These are phyloP conservation scores for Labeo calbasu DNA, from an alignment of 2,797 vertebrate genomes.

Conservation along the genomic window DNA sequence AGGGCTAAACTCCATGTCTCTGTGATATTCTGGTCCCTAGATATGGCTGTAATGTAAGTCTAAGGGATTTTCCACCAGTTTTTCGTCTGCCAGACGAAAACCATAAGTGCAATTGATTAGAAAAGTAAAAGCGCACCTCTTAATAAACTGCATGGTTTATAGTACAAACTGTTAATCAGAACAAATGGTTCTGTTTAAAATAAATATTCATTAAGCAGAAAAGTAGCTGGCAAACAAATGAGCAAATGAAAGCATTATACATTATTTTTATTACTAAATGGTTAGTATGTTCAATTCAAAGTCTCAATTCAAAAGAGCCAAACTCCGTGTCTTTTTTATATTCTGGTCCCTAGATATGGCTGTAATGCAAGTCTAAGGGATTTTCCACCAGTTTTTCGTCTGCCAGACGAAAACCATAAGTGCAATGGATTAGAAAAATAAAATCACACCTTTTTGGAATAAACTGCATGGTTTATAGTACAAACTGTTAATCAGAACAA, in stretches of 20 bases:
- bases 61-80: not conserved
- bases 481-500: not conserved
- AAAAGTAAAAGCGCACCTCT: not conserved
- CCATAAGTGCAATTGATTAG: not conserved
- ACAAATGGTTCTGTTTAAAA: not conserved
- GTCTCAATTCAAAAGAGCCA: not conserved
- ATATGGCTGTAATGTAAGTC: not conserved
- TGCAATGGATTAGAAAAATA: too few relatives aligned
- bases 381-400: too few relatives aligned
- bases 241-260: not conserved
- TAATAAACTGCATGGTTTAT: not conserved
- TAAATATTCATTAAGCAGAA: not conserved
- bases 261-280: too few relatives aligned
- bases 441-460: too few relatives aligned
- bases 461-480: too few relatives aligned
- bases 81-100: not conserved
- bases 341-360: too few relatives aligned
- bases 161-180: not conserved
- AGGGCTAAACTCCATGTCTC: not conserved
- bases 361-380: too few relatives aligned
- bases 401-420: too few relatives aligned
- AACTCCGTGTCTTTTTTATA: too few relatives aligned
- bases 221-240: not conserved
- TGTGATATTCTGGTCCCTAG: not conserved
- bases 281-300: too few relatives aligned